Percentiles rank a stretch among this genome's conserved stretches.
phyloP scores from a whole-genome alignment of 35 echinoderm and acorn worm species.

The Apostichopus parvimensis region DNA sequence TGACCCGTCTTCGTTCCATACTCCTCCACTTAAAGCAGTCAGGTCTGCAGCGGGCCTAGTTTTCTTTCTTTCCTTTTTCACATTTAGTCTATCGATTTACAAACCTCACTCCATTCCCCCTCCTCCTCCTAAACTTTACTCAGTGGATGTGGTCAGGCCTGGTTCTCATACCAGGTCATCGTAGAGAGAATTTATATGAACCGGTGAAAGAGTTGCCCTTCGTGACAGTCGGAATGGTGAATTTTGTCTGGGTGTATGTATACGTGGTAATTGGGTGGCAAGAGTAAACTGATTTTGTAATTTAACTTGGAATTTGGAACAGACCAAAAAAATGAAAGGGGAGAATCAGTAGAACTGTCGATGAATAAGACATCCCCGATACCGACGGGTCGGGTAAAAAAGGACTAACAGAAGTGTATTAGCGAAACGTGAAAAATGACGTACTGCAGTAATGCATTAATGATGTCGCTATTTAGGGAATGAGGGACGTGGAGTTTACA shows the following conservation, averaged over 20 bases:
- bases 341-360: no score
- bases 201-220: not conserved
- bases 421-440: no score
- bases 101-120: not conserved
- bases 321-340: no score
- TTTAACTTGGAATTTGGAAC: no score
- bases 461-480: no score
- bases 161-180: not conserved
- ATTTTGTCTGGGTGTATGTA: not conserved
- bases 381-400: no score
- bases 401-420: no score
- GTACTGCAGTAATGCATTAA: no score
- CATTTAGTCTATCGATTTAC: not conserved
- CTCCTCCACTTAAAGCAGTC: conserved; percentile 97
- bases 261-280: not conserved
- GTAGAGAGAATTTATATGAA: not conserved
- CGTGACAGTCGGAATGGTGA: not conserved
- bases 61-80: not conserved
- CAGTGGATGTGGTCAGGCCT: not conserved
- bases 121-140: not conserved
- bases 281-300: no score
- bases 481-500: no score
- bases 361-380: no score
- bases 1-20: conserved; percentile 91
- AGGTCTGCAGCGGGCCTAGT: conserved; percentile 55